Conservation (phyloP, 2,797 vertebrate genomes). For the Syncerus caffer region DNA sequence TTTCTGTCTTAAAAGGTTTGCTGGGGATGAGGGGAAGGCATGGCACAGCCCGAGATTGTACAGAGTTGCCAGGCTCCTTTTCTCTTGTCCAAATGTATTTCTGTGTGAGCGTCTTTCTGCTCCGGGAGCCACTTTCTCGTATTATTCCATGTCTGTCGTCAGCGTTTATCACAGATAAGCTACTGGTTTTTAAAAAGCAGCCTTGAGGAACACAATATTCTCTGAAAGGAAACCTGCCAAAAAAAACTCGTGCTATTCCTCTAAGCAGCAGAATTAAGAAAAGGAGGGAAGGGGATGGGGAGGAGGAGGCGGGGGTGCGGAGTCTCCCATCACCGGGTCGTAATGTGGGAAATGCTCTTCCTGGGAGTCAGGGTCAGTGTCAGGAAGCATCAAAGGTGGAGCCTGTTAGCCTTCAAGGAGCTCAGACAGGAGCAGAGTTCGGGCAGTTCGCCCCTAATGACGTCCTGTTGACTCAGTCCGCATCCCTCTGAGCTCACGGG, state of each 20-base stretch:
- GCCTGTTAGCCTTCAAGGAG: neutral
- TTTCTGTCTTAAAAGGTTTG: neutral
- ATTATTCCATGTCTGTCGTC: neutral
- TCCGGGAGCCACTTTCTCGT: neutral
- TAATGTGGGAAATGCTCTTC: neutral
- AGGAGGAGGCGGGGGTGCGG: neutral
- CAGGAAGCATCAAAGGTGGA: neutral
- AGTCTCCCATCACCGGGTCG: fast-evolving
- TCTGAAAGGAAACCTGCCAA: neutral
- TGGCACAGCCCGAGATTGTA: too few relatives aligned
- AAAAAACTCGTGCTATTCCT: neutral
- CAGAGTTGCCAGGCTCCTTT: neutral
- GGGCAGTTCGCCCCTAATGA: too few relatives aligned
- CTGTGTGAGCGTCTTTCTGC: neutral
- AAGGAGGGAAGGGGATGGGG: neutral
- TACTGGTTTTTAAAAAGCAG: neutral
- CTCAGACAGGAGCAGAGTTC: neutral
- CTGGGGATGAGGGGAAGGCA: neutral
- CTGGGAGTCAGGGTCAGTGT: neutral
- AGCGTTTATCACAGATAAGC: neutral
- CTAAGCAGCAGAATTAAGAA: neutral
- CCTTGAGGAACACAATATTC: neutral
- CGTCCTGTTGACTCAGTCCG: neutral
- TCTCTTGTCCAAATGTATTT: neutral
- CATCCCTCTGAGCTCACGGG: neutral